Conservation (phyloP, 2,888 invertebrate species). For the Poecilobothrus nobilitatus region DNA sequence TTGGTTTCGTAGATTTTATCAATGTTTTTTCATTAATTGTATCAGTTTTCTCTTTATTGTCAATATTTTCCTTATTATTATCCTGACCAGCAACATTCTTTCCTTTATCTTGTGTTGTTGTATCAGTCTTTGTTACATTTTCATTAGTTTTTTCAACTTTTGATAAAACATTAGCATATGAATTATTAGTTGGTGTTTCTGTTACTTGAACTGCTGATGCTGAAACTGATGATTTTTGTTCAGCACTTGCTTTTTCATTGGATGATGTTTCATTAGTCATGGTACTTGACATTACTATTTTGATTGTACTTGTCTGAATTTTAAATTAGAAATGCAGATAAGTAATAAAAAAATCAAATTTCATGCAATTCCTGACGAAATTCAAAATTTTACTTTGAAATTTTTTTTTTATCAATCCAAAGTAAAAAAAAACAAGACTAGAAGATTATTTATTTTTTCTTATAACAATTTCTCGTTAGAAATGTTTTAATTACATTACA, state of each 20-base stretch:
- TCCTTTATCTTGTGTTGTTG: conserved; percentile 12
- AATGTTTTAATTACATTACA: conserved; percentile 6
- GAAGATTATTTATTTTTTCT: not conserved
- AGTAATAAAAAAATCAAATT: not conserved
- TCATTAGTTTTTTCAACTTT: not conserved
- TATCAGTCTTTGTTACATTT: not conserved
- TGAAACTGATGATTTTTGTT: not conserved
- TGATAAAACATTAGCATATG: not conserved
- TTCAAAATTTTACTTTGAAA: not conserved
- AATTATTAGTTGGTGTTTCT: not conserved
- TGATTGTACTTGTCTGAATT: not conserved
- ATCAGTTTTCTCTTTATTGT: conserved; percentile 5
- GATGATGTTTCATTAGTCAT: not conserved
- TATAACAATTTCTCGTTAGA: not conserved
- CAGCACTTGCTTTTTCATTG: not conserved
- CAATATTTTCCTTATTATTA: conserved; percentile 33
- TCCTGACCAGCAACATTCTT: conserved; percentile 20
- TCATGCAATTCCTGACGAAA: not conserved
- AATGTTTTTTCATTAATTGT: conserved; percentile 26
- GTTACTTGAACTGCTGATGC: not conserved
- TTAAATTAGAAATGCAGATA: not conserved
- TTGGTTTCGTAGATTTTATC: conserved; percentile 27
- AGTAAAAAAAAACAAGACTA: not conserved
- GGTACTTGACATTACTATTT: not conserved
- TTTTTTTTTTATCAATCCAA: not conserved